Evolutionary conservation across 2,113 vertebrate species (phyloP), one percentile per base, ranked within the genome.

Genomic region (Menidia beryllina): DNA sequence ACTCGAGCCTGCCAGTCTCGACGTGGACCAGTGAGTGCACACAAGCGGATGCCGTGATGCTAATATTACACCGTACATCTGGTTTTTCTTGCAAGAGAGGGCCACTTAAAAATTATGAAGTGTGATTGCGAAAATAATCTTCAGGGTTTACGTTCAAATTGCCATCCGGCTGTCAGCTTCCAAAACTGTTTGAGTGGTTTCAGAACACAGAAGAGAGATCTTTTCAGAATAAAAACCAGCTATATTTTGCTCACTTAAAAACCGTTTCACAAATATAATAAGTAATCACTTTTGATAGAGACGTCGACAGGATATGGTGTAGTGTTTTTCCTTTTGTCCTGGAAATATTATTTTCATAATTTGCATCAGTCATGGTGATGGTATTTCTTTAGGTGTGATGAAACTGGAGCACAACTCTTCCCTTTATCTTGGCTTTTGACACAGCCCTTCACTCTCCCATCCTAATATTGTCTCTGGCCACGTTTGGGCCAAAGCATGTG

Each of bases 41-140:
- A 34, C 27, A 15, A 13, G 30, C 3, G n/a, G 49, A 54, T 27
- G 57, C 34, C 58, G 61, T 19, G 21, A 67, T 3, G 49, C 17
- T 50, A 27, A 69, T 66, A 62, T 75, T 65, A 45, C 41, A 45
- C 25, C 14, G 17, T 47, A 74, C 75, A 74, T 74, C 57, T 80
- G 45, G 68, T 64, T 71, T 58, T 66, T 7, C 57, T 24, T n/a
- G 38, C 39, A 34, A 23, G 41, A 68, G 23, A 39, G n/a, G 30
- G 48, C 58, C 41, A 20, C 66, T 80, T 52, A 55, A 54, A 57
- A 49, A 60, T 77, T 56, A 69, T 45, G n/a, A 80, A 36, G 52
- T 34, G 36, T 9, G 21, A 60, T 58, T 74, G 49, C 51, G 49
- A 69, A 41, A 75, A 63, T 66, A 30, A 55, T 63, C 67, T 71